Percentiles rank a stretch among this genome's conserved stretches.
Evolutionary conservation across 2,888 invertebrate genomes (phyloP).

Genomic region (Hydroisotoma schaefferi): DNA sequence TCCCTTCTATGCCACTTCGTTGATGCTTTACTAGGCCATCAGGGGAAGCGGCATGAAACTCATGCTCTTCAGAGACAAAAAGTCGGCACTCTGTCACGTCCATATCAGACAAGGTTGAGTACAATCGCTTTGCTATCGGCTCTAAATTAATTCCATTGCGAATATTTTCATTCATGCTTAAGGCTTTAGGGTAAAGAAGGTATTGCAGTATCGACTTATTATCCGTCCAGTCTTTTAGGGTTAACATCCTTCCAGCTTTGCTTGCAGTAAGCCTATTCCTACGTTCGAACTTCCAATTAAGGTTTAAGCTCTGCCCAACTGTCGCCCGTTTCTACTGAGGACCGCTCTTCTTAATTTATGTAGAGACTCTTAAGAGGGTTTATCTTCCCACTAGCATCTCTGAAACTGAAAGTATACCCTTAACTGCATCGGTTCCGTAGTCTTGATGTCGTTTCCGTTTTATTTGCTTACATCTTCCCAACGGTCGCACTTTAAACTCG

Average conservation of each 20-base stretch:
- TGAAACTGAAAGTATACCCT: neutral
- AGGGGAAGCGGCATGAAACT: neutral
- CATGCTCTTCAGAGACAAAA: neutral
- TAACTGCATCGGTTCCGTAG: neutral
- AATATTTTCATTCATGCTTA: slow-evolving; percentile 11
- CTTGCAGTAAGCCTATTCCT: slow-evolving; percentile 5
- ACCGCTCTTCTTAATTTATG: neutral
- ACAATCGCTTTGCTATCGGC: slow-evolving; percentile 13
- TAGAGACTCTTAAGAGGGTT: neutral
- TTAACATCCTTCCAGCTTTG: neutral
- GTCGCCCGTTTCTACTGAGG: neutral
- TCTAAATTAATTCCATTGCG: slow-evolving; percentile 13
- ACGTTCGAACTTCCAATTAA: slow-evolving; percentile 1
- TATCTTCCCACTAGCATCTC: neutral
- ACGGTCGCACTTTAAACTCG: neutral
- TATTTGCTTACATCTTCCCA: neutral
- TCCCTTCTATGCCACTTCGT: neutral
- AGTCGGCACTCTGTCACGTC: neutral
- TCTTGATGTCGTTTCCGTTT: neutral
- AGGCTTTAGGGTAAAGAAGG: slow-evolving; percentile 9
- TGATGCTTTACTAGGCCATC: neutral
- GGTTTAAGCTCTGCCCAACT: slow-evolving; percentile 2
- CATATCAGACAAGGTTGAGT: slow-evolving; percentile 11
- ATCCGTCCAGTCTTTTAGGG: neutral
- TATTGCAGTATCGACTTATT: slow-evolving; percentile 45